A percentile compares a stretch with the other conserved stretches of the same genome.
Conservation (phyloP, 2,888 invertebrate genomes). For the Tridacna gigas region DNA sequence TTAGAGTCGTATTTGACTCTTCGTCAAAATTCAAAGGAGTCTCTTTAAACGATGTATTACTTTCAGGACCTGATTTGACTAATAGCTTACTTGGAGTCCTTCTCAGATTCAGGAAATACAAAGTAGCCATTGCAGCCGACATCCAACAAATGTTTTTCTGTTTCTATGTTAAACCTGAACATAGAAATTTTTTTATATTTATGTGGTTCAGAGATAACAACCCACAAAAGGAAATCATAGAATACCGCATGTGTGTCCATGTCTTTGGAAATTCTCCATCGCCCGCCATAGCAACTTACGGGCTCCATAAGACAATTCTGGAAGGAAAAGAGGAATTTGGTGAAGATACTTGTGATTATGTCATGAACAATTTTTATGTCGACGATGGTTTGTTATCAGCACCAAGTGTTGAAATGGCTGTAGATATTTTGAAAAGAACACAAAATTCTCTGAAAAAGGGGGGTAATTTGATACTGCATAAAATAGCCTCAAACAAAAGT, state of each 20-base stretch:
- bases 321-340: constrained; percentile 20
- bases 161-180: constrained; percentile 53
- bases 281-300: constrained; percentile 53
- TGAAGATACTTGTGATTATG: constrained; percentile 36
- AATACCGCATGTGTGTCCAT: constrained; percentile 31
- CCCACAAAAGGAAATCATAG: constrained; percentile 20
- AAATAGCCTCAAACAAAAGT: constrained; percentile 62
- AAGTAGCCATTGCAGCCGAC: constrained; percentile 54
- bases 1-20: constrained; percentile 63
- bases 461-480: constrained; percentile 61
- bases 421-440: constrained; percentile 53
- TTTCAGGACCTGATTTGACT: constrained; percentile 60
- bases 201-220: constrained; percentile 46
- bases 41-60: constrained; percentile 58
- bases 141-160: constrained; percentile 66
- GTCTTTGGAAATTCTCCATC: constrained; percentile 23
- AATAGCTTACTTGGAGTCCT: constrained; percentile 61
- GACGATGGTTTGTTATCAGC: constrained; percentile 59
- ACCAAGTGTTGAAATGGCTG: constrained; percentile 27
- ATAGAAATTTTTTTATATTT: constrained; percentile 59
- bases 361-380: constrained; percentile 59
- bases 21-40: constrained; percentile 54
- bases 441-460: constrained; percentile 31
- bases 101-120: constrained; percentile 55
- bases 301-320: constrained; percentile 41